Base-by-base conservation (phyloP, 2,797 vertebrate species). In the Aselliscus stoliczkanus region DNA sequence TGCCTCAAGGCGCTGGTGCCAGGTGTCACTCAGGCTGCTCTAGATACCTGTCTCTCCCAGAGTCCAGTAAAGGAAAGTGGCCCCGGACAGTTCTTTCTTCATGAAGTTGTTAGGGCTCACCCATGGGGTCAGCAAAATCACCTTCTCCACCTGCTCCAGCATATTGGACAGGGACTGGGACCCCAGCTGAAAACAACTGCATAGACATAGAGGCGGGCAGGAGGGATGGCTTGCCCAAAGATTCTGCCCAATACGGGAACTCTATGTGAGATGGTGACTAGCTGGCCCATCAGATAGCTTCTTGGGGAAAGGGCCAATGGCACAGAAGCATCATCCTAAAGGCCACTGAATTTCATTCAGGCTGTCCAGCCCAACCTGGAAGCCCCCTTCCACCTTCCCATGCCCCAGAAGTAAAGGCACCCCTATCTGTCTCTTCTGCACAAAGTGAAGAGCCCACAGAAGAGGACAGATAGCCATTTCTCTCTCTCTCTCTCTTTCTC, bases 241-340 rank as follows among this genome's bases (percentile, higher is more conserved):
- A 37, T 17, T 69, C n/a, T 23, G 44, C 27, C 20, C 14, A 20
- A 1, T 8, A 12, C 0, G 0, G 39, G 69, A 6, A 39, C 37
- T 29, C 23, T n/a, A 0, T 25, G 23, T 2, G 18, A 47, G 73
- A n/a, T 6, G 42, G 79, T 21, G 44, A n/a, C 34, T 73, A 25
- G 31, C 56, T 37, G 50, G 39, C 39, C 62, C 7, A 20, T 31
- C 44, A 42, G 42, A 9, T 13, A 18, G 69, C 50, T 67, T 64
- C 76, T 67, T 65, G 73, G 62, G 64, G 47, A 75, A 58, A 90
- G 34, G 31, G 2, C 47, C 14, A 2, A 1, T 13, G 85, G n/a
- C 52, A 13, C 2, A 1, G 67, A 76, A 34, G 25, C 13, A 0
- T 18, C 31, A 27, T 77, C n/a, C 58, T 77, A 39, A 37, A 77